Conservation (phyloP, 2,888 invertebrate species). For the Acrobasis suavella region DNA sequence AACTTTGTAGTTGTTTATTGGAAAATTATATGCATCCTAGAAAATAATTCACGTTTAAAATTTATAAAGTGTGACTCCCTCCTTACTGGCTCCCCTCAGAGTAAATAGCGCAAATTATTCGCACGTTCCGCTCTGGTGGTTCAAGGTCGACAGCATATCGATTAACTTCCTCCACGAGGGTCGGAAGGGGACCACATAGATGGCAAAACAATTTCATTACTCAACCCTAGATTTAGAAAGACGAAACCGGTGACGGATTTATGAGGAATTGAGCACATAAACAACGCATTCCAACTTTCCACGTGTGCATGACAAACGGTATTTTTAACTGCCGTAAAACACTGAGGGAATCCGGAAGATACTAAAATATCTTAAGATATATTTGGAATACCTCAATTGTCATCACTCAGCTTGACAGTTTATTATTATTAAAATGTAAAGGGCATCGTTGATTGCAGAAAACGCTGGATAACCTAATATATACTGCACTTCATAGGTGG, state of each 20-base stretch:
- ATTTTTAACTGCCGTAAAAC: conserved; percentile 2
- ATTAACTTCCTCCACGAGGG: conserved; percentile 51
- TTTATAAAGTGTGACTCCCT: not conserved
- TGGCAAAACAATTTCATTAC: conserved; percentile 19
- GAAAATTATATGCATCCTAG: not conserved
- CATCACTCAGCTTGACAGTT: not conserved
- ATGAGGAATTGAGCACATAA: not conserved
- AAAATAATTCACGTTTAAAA: not conserved
- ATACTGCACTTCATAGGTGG: no score
- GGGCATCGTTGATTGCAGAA: no score
- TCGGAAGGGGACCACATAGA: conserved; percentile 32
- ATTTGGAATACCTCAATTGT: not conserved
- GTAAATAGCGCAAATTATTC: conserved; percentile 53
- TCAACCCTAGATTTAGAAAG: not conserved
- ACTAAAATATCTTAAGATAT: conserved; percentile 7
- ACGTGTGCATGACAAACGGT: not conserved
- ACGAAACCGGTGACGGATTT: conserved; percentile 1
- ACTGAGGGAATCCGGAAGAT: conserved; percentile 8
- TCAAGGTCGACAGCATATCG: conserved; percentile 66
- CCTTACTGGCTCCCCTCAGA: conserved; percentile 35
- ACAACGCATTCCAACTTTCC: conserved; percentile 16
- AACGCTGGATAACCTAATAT: no score
- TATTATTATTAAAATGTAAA: not conserved
- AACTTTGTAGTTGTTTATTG: not conserved
- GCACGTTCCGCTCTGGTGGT: conserved; percentile 57